Evolutionary conservation across 2,113 vertebrate genomes (phyloP), one percentile per base, ranked within the genome.

Genomic region (Pygoscelis adeliae): DNA sequence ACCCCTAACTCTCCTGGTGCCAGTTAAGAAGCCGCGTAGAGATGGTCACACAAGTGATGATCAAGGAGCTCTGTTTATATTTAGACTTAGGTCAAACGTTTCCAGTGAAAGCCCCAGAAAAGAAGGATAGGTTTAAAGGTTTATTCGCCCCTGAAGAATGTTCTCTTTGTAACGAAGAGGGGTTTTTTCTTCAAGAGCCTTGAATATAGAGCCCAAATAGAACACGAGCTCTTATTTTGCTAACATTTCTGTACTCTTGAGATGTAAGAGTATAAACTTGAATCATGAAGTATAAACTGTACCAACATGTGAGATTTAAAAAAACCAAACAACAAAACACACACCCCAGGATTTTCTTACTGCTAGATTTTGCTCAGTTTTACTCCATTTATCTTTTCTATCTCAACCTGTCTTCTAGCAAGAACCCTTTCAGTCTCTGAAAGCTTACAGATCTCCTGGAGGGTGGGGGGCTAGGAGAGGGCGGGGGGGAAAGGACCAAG

Each of bases 381-480:
- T 90, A 82, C 78, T 63, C 56, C 30, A 55, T 72, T 94, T 94
- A 83, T 58, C 56, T 89, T 95, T 79, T 90, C 61, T 80, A 94
- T 69, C 62, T 93, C 67, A 90, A 61, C 47, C 55, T 71, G 7
- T 70, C 46, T 59, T 84, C 71, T 90, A 87, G 83, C n/a, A 95
- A 76, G 76, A 67, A 70, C 29, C 13, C 30, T 62, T 83, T 93
- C 62, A 73, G 46, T 50, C 65, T 95, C 55, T 55, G 67, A 96
- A 87, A 85, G 53, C 66, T 30, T 97, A 80, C 55, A 89, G 32
- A 78, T 52, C 46, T 73, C 53, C 22, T 59, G n/a, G 26, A 83
- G 10, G 22, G 10, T 40, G 4, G 6, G 40, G 13, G 4, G 15
- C 14, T 69, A n/a, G 29, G 42, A 58, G 6, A 34, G 9, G 9